Evolutionary conservation across 2,888 invertebrate species (phyloP), one percentile per base, ranked within the genome.

Genomic region (Xestia sexstrigata): DNA sequence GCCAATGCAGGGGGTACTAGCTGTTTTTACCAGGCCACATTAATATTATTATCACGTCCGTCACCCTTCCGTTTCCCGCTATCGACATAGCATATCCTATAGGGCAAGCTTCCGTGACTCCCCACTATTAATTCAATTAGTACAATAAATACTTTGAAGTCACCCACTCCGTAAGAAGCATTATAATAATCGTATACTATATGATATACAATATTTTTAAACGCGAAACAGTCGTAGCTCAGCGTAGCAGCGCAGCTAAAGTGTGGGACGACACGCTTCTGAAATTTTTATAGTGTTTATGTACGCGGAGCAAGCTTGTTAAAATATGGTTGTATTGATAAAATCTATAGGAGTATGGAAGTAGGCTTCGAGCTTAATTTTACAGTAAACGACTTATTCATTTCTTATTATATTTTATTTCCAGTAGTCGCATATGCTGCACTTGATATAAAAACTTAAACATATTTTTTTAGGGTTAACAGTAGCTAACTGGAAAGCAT

Each of bases 151-250:
- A 95, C 88, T 91, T 91, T 88, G 91, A 89, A 94, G 93, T 94
- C 92, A 92, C 92, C 91, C 89, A 78, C 78, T 89, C 86, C 84
- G 92, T 93, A 93, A 93, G 93, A 93, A 92, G 92, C 92, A 94
- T 94, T 93, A 94, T 93, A 92, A 94, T 95, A 95, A 95, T 93
- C 93, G 94, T 95, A 95, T 94, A 94, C 92, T 89, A 92, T 92
- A 91, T 95, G 95, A 95, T 96, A 94, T 94, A 96, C 93, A 95
- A 94, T 95, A 94, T 94, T 95, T 95, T 94, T 93, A 90, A 95
- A 95, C 95, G 95, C 94, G 89, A 95, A 91, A 88, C 83, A 82
- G 90, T 81, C 91, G 92, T 94, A 90, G 87, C 88, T 93, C 90
- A 91, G 78, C 82, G 83, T 76, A 83, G 86, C 80, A 90, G 79